Evolutionary conservation across 2,113 vertebrate genomes (phyloP).

Genomic region (Oriolus oriolus): DNA sequence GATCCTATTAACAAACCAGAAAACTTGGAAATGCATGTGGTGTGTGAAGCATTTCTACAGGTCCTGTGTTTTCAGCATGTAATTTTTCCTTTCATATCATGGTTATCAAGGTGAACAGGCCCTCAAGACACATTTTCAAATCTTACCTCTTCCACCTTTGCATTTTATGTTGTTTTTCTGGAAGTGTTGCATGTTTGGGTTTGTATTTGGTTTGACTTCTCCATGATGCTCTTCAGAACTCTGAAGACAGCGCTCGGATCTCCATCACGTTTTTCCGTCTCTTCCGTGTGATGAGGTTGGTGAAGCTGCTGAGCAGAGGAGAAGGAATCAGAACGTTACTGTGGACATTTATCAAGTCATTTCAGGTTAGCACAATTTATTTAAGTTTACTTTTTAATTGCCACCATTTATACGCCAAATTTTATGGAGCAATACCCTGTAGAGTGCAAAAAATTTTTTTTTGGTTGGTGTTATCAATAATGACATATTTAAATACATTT

Average conservation of each 20-base stretch:
- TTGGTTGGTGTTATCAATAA: not conserved
- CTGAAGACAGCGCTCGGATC: conserved; percentile 95
- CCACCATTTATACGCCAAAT: not conserved
- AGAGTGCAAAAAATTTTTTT: not conserved
- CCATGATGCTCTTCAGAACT: conserved; percentile 83
- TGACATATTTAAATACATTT: not conserved
- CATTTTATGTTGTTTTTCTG: conserved; percentile 73
- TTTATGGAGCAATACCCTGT: not conserved
- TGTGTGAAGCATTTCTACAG: conserved; percentile 67
- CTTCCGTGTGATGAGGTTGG: conserved; percentile 97
- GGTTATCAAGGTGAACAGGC: conserved; percentile 68
- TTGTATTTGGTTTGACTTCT: conserved; percentile 73
- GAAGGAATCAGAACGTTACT: conserved; percentile 96
- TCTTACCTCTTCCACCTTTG: conserved; percentile 72
- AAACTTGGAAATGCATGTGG: conserved; percentile 78
- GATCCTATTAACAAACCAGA: conserved; percentile 68
- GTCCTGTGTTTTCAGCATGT: conserved; percentile 74
- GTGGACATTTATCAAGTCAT: conserved; percentile 99
- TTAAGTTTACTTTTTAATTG: not conserved
- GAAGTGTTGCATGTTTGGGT: conserved; percentile 66
- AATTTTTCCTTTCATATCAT: conserved; percentile 72
- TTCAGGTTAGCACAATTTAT: conserved; percentile 81
- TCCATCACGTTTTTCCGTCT: conserved; percentile 99
- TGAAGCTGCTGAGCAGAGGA: conserved; percentile 96
- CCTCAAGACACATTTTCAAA: conserved; percentile 67